Evolutionary conservation across 2,113 vertebrate species (phyloP), one percentile per base, ranked within the genome.

Genomic region (Solea senegalensis): DNA sequence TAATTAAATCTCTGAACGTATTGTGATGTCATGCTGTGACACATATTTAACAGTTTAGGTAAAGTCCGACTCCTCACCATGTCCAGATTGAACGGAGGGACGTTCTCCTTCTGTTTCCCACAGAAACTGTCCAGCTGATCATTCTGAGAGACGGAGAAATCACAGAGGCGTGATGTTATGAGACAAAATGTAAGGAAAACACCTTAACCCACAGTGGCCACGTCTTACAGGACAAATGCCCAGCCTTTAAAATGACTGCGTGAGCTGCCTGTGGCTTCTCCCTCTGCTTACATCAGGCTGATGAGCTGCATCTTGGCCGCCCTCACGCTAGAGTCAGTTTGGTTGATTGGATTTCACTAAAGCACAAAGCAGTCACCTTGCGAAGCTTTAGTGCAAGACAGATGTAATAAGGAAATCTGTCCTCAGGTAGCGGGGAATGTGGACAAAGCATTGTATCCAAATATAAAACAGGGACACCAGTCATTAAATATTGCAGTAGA

Each of bases 61-160:
- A 12, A 9, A 12, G 9, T 21, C 0, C 2, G 13, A 50, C 11
- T 59, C 44, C 86, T 83, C 76, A 93, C 92, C 81, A 64, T 86
- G 88, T 93, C 94, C 86, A 94, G 90, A 61, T 76, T 77, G 68
- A 69, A 59, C 0, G 95, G 95, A 56, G 96, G 95, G 53, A 97
- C 86, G 57, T 96, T 98, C 89, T 98, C 97, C 91, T 98, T 96
- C 89, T 98, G 96, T 58, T 95, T 96, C 70, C 78, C 90, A 81
- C 88, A 92, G 86, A 93, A 94, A 66, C 76, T 39, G 66, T 92
- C 90, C 91, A 89, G 82, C 80, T 85, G 74, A 65, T 96, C 95
- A 61, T 46, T 91, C 95, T 93, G 54, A 45, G 81, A 69, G 82
- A 69, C 0, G 60, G 15, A 3, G 7, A 48, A 71, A 81, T 68